Percentiles rank a stretch among this genome's conserved stretches.
Evolutionary conservation across 2,888 invertebrate genomes (phyloP).

Genomic region (Drosophila dives): DNA sequence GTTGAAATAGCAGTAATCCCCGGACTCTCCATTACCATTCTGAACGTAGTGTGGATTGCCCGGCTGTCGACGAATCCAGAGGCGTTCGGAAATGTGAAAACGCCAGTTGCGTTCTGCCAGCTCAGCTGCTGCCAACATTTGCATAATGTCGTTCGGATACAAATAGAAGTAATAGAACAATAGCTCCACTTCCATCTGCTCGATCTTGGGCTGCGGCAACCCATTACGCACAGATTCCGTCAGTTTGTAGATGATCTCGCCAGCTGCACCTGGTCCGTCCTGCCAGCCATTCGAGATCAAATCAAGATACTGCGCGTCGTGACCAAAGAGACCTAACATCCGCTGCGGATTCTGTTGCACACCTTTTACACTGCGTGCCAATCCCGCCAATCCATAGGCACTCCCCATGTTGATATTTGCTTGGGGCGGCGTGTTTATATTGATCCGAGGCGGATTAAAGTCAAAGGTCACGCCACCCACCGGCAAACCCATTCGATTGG

Average conservation of each 20-base stretch:
- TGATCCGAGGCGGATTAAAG: background rate
- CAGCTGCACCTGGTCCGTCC: constrained; percentile 23
- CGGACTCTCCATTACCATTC: constrained; percentile 41
- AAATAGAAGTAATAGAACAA: constrained; percentile 66
- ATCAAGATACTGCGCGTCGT: constrained; percentile 21
- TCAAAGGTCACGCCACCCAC: constrained; percentile 60
- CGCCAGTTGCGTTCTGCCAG: constrained; percentile 67
- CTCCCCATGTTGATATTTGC: constrained; percentile 8
- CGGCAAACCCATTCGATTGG: constrained; percentile 57
- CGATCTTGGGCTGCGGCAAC: constrained; percentile 51
- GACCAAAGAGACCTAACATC: constrained; percentile 39
- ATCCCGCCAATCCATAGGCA: constrained; percentile 47
- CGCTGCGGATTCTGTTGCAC: constrained; percentile 19
- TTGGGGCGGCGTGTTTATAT: background rate
- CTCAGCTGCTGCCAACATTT: constrained; percentile 67
- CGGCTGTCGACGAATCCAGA: constrained; percentile 57
- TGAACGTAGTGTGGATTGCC: constrained; percentile 58
- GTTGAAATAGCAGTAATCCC: constrained; percentile 70
- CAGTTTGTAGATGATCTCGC: constrained; percentile 29
- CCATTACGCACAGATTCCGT: constrained; percentile 17
- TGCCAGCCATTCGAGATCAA: constrained; percentile 8
- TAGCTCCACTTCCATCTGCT: constrained; percentile 59
- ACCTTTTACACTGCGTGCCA: constrained; percentile 44
- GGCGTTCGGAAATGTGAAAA: constrained; percentile 51
- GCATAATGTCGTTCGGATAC: constrained; percentile 67